Base-by-base conservation (phyloP, 2,797 vertebrate genomes). In the Myotis pilosus region DNA sequence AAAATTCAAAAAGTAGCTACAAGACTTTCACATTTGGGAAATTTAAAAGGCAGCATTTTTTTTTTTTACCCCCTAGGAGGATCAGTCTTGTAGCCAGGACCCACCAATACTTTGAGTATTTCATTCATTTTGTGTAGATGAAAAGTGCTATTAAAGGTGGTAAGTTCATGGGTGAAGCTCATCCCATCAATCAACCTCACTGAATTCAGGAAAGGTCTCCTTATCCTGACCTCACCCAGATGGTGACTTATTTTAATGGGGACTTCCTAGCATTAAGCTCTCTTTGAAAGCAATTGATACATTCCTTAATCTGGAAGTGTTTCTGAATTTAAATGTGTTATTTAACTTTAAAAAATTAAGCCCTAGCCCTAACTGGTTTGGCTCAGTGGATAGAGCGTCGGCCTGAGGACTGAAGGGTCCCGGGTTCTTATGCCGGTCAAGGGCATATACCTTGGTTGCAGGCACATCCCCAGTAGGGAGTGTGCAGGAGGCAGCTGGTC, bases 191-290 rank as follows among this genome's bases (percentile, higher is more conserved):
- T 94, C 93, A 92, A 36, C 17, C 36, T 95, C 62, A 30, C 28
- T 78, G 44, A 89, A 80, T 85, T 91, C 44, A 74, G 17, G 15
- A 90, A 96, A 94, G 85, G 30, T 93, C 86, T 88, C 8, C 36
- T 83, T 6, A 44, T 69, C 91, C 49, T 93, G 86, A 96, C 92
- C 90, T 96, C 9, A 0, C 8, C 55, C 95, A 96, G 79, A 96
- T 95, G 60, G 69, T 84, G 22, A 68, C 41, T 92, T 72, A 47
- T 36, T 94, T 96, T 92, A 92, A 64, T 83, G 25, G 88, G 30
- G 2, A 19, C 68, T 92, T 83, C 44, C 62, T 74, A 72, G 64
- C 19, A 79, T 23, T 82, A 69, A 93, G 36, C 4, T 91, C 23
- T 83, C 17, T 69, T 95, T 80, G 53, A 76, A 94, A 93, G 68